phyloP scores from a whole-genome alignment of 2,113 vertebrate species.

The Dipodomys merriami region DNA sequence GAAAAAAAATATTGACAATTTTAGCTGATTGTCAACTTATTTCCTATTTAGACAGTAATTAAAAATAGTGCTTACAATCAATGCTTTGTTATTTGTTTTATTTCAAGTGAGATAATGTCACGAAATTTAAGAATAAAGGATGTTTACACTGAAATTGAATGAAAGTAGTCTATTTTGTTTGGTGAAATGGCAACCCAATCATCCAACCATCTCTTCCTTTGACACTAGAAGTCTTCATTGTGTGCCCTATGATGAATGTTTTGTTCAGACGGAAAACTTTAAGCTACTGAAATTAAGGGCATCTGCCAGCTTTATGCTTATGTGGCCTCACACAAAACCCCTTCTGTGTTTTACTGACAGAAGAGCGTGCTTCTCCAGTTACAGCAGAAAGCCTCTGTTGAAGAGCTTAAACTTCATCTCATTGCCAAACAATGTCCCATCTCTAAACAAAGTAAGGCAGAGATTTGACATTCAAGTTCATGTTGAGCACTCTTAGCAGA shows the following conservation, averaged over 20 bases:
- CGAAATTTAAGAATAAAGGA: slow-evolving; percentile 76
- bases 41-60: slow-evolving; percentile 45
- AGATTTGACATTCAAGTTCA: slow-evolving; percentile 86
- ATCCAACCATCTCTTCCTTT: slow-evolving; percentile 82
- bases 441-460: slow-evolving; percentile 90
- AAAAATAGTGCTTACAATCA: slow-evolving; percentile 74
- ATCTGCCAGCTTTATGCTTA: slow-evolving; percentile 86
- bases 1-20: not conserved
- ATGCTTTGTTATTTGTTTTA: slow-evolving; percentile 84
- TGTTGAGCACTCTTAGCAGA: slow-evolving; percentile 60
- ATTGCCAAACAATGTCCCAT: slow-evolving; percentile 86
- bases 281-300: slow-evolving; percentile 83
- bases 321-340: slow-evolving; percentile 89
- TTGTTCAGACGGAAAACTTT: slow-evolving; percentile 81
- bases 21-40: slow-evolving; percentile 43
- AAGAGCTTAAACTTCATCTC: slow-evolving; percentile 84
- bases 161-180: slow-evolving; percentile 80
- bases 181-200: slow-evolving; percentile 83
- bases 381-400: slow-evolving; percentile 80
- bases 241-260: slow-evolving; percentile 77
- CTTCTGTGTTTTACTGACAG: slow-evolving; percentile 88
- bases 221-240: slow-evolving; percentile 86
- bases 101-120: slow-evolving; percentile 83
- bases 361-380: slow-evolving; percentile 88
- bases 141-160: slow-evolving; percentile 82